Percentiles rank a stretch among this genome's conserved stretches.
These are phyloP conservation scores for Lycopodina hypogea DNA, from an alignment of 37 sponge, comb jelly and placozoan genomes.

Conservation along the genomic window DNA sequence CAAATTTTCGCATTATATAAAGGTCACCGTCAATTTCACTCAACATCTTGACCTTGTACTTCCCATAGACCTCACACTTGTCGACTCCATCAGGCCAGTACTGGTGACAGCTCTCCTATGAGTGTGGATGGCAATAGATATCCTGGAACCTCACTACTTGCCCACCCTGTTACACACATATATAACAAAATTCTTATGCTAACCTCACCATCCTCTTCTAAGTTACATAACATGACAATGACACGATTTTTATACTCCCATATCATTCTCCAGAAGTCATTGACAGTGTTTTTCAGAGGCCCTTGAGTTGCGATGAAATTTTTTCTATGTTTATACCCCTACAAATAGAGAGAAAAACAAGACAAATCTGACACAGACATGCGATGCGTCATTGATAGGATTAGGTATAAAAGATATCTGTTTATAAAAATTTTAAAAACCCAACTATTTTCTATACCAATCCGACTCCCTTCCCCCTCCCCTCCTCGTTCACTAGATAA, in stretches of 20 bases:
- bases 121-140: background rate
- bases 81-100: slow-evolving; percentile 58
- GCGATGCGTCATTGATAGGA: background rate
- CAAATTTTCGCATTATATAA: slow-evolving; percentile 32
- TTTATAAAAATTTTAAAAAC: background rate
- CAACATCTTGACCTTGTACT: slow-evolving; percentile 30
- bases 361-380: background rate
- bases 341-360: background rate
- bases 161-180: too few relatives aligned
- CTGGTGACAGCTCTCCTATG: slow-evolving; percentile 35
- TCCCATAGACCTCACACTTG: slow-evolving; percentile 18
- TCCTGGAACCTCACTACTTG: background rate
- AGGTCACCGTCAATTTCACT: slow-evolving; percentile 5
- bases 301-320: slow-evolving; percentile 59
- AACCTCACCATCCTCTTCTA: slow-evolving; percentile 35
- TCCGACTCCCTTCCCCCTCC: too few relatives aligned
- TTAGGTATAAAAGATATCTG: background rate
- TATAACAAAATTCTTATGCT: background rate
- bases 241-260: slow-evolving; percentile 53
- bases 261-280: slow-evolving; percentile 69
- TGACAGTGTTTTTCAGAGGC: slow-evolving; percentile 44
- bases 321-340: slow-evolving; percentile 65
- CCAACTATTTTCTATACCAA: background rate
- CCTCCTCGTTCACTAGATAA: too few relatives aligned
- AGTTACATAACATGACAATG: slow-evolving; percentile 54